These are phyloP conservation scores for Oncorhynchus clarkii DNA, from an alignment of 2,113 vertebrate species.

Conservation along the genomic window DNA sequence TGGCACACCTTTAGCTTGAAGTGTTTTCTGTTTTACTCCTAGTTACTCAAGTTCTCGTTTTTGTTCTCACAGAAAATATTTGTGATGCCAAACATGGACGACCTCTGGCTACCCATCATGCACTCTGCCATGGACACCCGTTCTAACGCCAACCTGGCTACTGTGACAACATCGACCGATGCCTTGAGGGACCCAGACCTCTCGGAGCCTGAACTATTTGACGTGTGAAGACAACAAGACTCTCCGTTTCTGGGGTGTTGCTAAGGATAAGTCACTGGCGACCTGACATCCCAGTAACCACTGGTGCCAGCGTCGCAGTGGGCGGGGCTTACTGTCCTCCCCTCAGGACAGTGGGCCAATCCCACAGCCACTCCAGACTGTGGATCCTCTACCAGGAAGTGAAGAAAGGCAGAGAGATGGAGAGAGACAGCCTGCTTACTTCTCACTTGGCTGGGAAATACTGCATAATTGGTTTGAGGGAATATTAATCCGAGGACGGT, in stretches of 20 bases:
- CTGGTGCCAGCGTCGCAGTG: conserved; percentile 18
- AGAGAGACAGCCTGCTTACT: too few relatives aligned
- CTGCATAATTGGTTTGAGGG: too few relatives aligned
- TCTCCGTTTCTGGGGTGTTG: conserved; percentile 45
- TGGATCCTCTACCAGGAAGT: background rate
- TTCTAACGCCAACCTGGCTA: conserved; percentile 72
- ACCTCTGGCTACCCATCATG: conserved; percentile 96
- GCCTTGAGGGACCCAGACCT: conserved; percentile 74
- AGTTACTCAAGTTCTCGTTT: background rate
- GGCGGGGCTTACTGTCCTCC: background rate
- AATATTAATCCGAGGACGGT: too few relatives aligned
- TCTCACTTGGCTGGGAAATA: too few relatives aligned
- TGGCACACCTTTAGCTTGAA: too few relatives aligned
- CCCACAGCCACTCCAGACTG: conserved; percentile 1
- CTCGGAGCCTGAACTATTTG: conserved; percentile 73
- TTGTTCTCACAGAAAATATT: conserved; percentile 90
- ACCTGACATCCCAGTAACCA: conserved; percentile 8
- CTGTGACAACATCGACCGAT: conserved; percentile 60
- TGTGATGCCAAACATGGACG: conserved; percentile 99
- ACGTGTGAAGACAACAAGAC: conserved; percentile 68
- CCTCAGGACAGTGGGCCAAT: conserved; percentile 18
- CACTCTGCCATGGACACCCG: conserved; percentile 96
- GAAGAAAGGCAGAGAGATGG: too few relatives aligned
- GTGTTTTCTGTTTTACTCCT: too few relatives aligned
- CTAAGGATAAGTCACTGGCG: conserved; percentile 9